phyloP scores from a whole-genome alignment of 2,113 vertebrate genomes.

The Amia ocellicauda region DNA sequence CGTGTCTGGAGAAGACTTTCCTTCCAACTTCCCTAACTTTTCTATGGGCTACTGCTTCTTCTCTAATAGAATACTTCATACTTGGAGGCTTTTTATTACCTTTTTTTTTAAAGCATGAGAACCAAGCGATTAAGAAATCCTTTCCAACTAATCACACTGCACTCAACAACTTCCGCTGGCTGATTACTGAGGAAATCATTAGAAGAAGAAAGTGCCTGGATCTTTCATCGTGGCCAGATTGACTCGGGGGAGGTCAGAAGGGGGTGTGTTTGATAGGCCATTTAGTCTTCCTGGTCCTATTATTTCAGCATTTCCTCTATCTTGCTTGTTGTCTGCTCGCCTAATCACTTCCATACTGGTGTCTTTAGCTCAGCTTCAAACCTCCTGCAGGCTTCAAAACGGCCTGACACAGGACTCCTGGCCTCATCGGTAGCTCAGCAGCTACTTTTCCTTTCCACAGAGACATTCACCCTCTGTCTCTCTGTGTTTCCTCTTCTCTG shows the following conservation, averaged over 20 bases:
- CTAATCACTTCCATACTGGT: conserved; percentile 77
- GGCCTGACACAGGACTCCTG: background rate
- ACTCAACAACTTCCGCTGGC: conserved; percentile 76
- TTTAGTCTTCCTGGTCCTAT: conserved; percentile 76
- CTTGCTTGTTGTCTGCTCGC: conserved; percentile 56
- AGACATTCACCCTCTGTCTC: conserved; percentile 20
- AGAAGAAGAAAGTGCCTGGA: conserved; percentile 80
- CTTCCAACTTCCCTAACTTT: background rate
- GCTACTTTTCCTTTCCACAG: conserved; percentile 3
- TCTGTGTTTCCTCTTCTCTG: conserved; percentile 15
- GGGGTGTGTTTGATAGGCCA: conserved; percentile 75
- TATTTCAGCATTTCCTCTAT: conserved; percentile 74
- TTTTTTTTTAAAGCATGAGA: conserved; percentile 67
- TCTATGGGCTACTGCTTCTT: background rate
- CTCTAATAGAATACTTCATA: conserved; percentile 45
- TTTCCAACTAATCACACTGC: conserved; percentile 69
- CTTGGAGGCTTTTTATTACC: conserved; percentile 57
- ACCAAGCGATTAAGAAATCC: conserved; percentile 72
- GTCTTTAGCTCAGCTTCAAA: conserved; percentile 39
- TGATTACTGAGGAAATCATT: conserved; percentile 90
- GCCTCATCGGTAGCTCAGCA: background rate
- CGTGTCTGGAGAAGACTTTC: no score
- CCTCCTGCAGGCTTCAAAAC: conserved; percentile 17
- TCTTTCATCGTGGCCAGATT: conserved; percentile 76
- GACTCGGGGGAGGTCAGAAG: conserved; percentile 76